phyloP scores from a whole-genome alignment of 2,797 vertebrate species.

The Bryconaethiops microstoma region DNA sequence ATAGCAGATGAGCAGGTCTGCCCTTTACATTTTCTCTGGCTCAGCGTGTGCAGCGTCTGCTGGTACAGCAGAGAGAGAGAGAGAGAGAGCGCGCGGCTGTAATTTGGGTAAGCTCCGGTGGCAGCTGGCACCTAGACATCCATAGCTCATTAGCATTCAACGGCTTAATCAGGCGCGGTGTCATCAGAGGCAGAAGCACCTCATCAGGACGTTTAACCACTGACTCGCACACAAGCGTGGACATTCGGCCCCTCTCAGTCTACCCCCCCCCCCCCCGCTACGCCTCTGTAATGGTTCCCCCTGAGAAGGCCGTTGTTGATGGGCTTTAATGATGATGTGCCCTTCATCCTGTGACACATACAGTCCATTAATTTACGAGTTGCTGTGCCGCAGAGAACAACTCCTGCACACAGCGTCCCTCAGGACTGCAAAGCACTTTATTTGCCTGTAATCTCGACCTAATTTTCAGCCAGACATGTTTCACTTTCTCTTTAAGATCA shows the following conservation, averaged over 20 bases:
- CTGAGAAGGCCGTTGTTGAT: slow-evolving; percentile 30
- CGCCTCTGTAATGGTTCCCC: slow-evolving; percentile 34
- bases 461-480: neutral
- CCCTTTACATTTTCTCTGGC: neutral
- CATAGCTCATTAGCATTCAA: slow-evolving; percentile 82
- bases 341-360: slow-evolving; percentile 21
- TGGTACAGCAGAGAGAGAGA: slow-evolving; percentile 38
- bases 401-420: neutral
- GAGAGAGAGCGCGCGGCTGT: slow-evolving; percentile 58
- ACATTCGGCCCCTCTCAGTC: slow-evolving; percentile 21
- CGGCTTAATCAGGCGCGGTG: slow-evolving; percentile 79
- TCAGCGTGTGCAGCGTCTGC: slow-evolving; percentile 20
- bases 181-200: slow-evolving; percentile 65
- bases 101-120: slow-evolving; percentile 35
- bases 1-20: neutral
- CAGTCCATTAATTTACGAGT: slow-evolving; percentile 24
- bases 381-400: neutral
- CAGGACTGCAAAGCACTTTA: neutral
- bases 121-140: slow-evolving; percentile 81
- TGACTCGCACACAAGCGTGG: slow-evolving; percentile 41
- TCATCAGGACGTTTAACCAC: slow-evolving; percentile 43
- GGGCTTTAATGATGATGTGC: slow-evolving; percentile 42
- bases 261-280: slow-evolving; percentile 25
- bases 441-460: neutral
- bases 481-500: neutral